Base-by-base conservation (phyloP, 2,113 vertebrate genomes). In the Chaetodon trifascialis region DNA sequence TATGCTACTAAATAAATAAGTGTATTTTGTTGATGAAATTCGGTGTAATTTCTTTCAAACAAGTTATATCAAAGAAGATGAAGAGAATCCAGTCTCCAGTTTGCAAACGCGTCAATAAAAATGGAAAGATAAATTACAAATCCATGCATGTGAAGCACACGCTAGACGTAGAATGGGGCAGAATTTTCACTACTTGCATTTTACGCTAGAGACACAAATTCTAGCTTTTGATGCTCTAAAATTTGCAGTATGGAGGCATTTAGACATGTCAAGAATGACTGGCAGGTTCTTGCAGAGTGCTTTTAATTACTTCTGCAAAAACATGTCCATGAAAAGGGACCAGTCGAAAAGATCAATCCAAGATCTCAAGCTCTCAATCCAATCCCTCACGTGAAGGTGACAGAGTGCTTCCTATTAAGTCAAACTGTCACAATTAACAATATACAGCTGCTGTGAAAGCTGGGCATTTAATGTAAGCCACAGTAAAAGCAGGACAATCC, bases 281-380 rank as follows among this genome's bases (percentile, higher is more conserved):
- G 36, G 64, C 42, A 70, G 14, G 16, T 51, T 52, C 34, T 34
- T 23, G 63, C 51, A 66, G 11, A 55, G 19, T n/a, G 38, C n/a
- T 46, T 17, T 51, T 38, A 62, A 40, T 51, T 21, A 51, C 8
- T 5, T n/a, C n/a, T 15, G 44, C 44, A 30, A 51, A 38, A 7
- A 52, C 9, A 21, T 15, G 38, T 54, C n/a, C 10, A 21, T 54
- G 16, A 54, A 65, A 64, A 54, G 34, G 34, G 34, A 5, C 72
- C 10, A n/a, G 19, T 74, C 14, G 62, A 62, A 49, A 49, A 30
- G 23, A 49, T 14, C 36, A 46, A 55, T 11, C 58, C 11, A 56
- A 42, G n/a, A 58, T n/a, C n/a, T n/a, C n/a, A n/a, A n/a, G n/a
- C n/a, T 60, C 55, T 70, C 7, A 70, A n/a, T 55, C 55, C 56